Conservation (phyloP, 2,113 vertebrate genomes). For the Anas platyrhynchos region DNA sequence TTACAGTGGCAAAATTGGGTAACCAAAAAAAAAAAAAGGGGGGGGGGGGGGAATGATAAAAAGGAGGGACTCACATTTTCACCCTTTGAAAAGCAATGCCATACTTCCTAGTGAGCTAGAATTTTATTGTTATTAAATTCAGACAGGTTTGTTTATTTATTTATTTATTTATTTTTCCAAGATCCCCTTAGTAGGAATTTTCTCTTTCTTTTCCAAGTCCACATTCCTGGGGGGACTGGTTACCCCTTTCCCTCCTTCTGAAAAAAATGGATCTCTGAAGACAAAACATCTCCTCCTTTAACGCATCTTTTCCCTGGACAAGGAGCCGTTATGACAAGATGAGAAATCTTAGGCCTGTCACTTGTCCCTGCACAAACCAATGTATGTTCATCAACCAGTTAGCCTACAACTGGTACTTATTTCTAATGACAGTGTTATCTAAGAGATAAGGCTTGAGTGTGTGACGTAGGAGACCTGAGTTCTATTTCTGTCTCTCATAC, state of each 20-base stretch:
- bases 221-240: not conserved
- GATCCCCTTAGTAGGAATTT: not conserved
- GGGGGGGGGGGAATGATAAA: not conserved
- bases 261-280: not conserved
- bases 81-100: not conserved
- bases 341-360: not conserved
- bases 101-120: rapidly evolving
- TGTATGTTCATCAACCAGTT: not conserved
- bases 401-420: not conserved
- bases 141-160: not conserved
- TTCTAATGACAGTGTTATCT: not conserved
- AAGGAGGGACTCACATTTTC: not conserved
- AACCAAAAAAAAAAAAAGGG: not conserved
- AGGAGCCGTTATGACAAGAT: not conserved
- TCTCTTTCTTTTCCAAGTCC: not conserved
- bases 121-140: not conserved
- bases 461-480: not conserved
- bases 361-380: not conserved
- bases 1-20: not conserved
- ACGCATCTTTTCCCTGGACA: not conserved
- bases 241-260: not conserved
- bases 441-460: not conserved
- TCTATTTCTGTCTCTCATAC: not conserved
- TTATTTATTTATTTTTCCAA: not conserved
- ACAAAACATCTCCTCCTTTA: not conserved